These are phyloP conservation scores for Nomada ferruginata DNA, from an alignment of 2,888 invertebrate genomes.

Conservation along the genomic window DNA sequence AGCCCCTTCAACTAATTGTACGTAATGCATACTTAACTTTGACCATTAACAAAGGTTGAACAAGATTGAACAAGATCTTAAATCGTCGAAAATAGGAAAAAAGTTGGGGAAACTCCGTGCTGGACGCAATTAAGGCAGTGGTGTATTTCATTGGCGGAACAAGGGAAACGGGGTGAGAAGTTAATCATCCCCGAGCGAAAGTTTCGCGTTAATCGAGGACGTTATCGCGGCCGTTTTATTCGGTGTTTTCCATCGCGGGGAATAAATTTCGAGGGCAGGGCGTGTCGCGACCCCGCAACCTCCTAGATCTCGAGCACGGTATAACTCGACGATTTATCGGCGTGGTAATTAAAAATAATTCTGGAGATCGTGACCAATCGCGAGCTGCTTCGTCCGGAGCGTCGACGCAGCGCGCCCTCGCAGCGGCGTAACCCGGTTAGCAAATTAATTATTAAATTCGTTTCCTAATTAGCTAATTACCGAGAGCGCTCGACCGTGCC, in stretches of 20 bases:
- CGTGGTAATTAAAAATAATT: constrained; percentile 58
- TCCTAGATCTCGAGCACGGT: constrained; percentile 11
- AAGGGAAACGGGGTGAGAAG: neutral
- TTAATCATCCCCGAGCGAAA: constrained; percentile 26
- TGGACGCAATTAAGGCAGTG: constrained; percentile 1
- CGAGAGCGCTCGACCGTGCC: constrained; percentile 53
- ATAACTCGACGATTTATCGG: constrained; percentile 52
- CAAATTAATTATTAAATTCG: constrained; percentile 71
- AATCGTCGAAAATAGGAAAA: neutral
- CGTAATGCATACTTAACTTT: too few relatives aligned
- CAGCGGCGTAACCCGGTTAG: constrained; percentile 52
- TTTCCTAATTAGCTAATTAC: constrained; percentile 71
- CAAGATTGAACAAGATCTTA: too few relatives aligned
- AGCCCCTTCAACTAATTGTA: too few relatives aligned
- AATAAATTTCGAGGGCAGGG: constrained; percentile 25
- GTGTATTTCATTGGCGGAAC: neutral
- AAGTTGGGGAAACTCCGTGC: neutral
- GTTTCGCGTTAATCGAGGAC: constrained; percentile 29
- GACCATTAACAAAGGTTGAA: too few relatives aligned
- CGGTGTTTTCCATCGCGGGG: constrained; percentile 5
- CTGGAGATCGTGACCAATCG: constrained; percentile 25
- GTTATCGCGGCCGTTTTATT: constrained; percentile 30
- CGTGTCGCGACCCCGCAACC: constrained; percentile 1
- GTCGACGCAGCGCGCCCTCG: constrained; percentile 42
- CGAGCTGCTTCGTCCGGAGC: constrained; percentile 10